Percentiles rank a stretch among this genome's conserved stretches.
These are phyloP conservation scores for Brachionus rubens DNA, from an alignment of 1,140 invertebrate genomes.

Conservation along the genomic window DNA sequence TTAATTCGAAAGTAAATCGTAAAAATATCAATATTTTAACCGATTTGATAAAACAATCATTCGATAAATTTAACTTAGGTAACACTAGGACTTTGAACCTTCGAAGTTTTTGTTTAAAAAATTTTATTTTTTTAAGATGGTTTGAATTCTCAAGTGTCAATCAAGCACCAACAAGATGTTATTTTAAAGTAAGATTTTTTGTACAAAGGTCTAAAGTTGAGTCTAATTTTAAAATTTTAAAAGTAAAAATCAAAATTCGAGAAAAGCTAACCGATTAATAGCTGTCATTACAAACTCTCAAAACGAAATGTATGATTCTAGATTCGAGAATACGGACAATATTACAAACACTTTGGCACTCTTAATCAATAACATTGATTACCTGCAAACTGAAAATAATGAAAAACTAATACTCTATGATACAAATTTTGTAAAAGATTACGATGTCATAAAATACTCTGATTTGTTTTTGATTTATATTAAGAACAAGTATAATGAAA, in stretches of 20 bases:
- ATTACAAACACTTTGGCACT: not conserved
- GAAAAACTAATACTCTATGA: not conserved
- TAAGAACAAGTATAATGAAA: not conserved
- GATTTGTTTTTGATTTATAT: constrained; percentile 26
- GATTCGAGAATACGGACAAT: not conserved
- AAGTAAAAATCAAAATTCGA: constrained; percentile 1
- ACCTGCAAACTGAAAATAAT: not conserved
- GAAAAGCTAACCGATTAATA: not conserved
- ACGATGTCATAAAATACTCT: not conserved
- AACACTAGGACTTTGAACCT: too few species aligned
- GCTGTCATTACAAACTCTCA: not conserved
- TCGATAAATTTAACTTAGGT: constrained; percentile 1
- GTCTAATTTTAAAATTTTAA: not conserved
- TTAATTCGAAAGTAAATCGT: constrained; percentile 11
- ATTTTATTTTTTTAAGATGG: constrained; percentile 15
- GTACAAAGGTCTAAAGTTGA: not conserved
- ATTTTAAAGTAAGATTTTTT: constrained; percentile 9
- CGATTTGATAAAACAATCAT: constrained; percentile 21
- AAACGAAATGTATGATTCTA: constrained; percentile 19
- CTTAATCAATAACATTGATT: not conserved
- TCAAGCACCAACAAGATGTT: constrained; percentile 26
- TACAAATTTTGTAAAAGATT: not conserved
- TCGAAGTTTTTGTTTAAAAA: not conserved
- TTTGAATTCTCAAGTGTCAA: constrained; percentile 9
- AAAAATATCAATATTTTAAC: constrained; percentile 14